Conservation (phyloP, 2,888 invertebrate genomes). For the Pogonocherus hispidulus region DNA sequence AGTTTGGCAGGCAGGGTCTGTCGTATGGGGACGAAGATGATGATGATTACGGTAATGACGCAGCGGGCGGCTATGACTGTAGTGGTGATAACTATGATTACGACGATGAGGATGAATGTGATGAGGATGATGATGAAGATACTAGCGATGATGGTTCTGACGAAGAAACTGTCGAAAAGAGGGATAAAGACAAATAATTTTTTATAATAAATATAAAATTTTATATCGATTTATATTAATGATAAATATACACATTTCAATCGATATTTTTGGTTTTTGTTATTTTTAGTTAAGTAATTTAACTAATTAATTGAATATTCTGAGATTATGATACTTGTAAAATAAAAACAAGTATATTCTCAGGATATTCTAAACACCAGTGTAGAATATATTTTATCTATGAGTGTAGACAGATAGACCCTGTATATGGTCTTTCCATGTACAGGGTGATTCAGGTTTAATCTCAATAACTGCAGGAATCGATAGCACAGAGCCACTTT, state of each 20-base stretch:
- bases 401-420: too few species aligned
- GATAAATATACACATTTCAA: neutral
- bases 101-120: slow-evolving; percentile 59
- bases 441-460: too few species aligned
- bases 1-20: slow-evolving; percentile 87
- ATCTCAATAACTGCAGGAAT: too few species aligned
- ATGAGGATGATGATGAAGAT: slow-evolving; percentile 68
- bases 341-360: too few species aligned
- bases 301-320: too few species aligned
- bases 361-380: too few species aligned
- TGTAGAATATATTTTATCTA: too few species aligned
- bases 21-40: slow-evolving; percentile 71
- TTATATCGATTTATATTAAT: neutral
- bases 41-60: slow-evolving; percentile 67
- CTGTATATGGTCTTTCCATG: too few species aligned
- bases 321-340: too few species aligned
- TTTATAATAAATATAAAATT: neutral
- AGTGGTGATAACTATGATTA: slow-evolving; percentile 70
- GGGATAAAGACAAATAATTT: slow-evolving; percentile 28
- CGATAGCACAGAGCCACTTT: too few species aligned
- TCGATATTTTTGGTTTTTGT: neutral
- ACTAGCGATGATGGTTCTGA: slow-evolving; percentile 62
- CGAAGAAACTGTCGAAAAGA: slow-evolving; percentile 54
- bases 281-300: neutral
- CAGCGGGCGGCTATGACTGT: slow-evolving; percentile 65